phyloP scores from a whole-genome alignment of 2,113 vertebrate species.

The Ceratotherium simum region DNA sequence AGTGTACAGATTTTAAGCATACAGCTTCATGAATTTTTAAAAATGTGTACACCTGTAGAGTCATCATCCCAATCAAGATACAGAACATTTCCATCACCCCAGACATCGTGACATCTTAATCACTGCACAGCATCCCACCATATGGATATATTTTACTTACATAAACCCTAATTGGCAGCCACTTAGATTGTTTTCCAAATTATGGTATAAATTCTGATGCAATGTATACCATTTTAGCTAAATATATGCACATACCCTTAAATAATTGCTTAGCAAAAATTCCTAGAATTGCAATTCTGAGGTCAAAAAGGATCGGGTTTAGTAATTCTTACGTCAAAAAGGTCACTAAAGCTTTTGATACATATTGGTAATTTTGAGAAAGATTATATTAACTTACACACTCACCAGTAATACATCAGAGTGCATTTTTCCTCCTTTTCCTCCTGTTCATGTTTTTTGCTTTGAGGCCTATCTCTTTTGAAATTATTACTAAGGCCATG shows the following conservation, averaged over 20 bases:
- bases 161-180: background rate
- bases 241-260: background rate
- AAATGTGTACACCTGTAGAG: background rate
- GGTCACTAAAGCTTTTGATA: background rate
- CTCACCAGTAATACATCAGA: background rate
- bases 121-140: background rate
- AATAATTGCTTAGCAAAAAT: constrained; percentile 32
- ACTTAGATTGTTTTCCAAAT: constrained; percentile 24
- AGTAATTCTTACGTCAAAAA: constrained; percentile 32
- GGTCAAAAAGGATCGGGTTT: background rate
- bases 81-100: background rate
- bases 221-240: background rate
- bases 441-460: background rate
- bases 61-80: background rate
- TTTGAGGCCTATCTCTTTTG: background rate
- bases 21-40: background rate
- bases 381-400: background rate
- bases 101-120: background rate
- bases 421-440: background rate
- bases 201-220: constrained; percentile 25
- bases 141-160: background rate
- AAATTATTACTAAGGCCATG: background rate
- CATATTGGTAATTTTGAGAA: background rate
- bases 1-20: background rate
- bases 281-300: constrained; percentile 28